Base-by-base conservation (phyloP, 2,113 vertebrate genomes). In the Rhinoderma darwinii region DNA sequence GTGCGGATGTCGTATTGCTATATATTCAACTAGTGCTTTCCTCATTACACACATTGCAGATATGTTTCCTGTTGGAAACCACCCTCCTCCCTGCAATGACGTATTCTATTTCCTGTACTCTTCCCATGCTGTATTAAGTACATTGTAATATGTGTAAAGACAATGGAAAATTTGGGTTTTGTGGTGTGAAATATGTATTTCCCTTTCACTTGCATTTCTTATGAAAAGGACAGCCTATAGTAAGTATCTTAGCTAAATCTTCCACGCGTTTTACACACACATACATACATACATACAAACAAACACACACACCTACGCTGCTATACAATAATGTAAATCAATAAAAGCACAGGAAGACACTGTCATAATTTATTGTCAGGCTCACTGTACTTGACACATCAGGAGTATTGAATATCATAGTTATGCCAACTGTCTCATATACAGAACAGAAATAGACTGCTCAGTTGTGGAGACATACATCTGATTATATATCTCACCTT, bases 61-160 rank as follows among this genome's bases (percentile, higher is more conserved):
- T 30, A 41, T 66, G 75, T 87, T 87, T 87, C 86, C 86, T 87
- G 68, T 63, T 87, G 70, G 66, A 87, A 82, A 87, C 70, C 79
- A 86, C 86, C 79, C 79, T 82, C 50, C 86, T 87, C 86, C 86
- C 78, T 82, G 39, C 11, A 82, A 39, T 82, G 78, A 87, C 54
- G 79, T 87, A 8, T 39, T 87, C 39, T 11, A 63, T 82, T 87
- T 87, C 86, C 86, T 87, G 78, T 75, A 63, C 27, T 87, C 51
- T 82, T 87, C 61, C 68, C 86, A 87, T 44, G 66, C 78, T 87
- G 27, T 61, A 41, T 75, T 15, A n/a, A 39, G 35, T n/a, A 50
- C 66, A 51, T 27, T 68, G 61, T 41, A 41, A 76, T 77, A 54
- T 44, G 41, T 41, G 30, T 30, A 77, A 66, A 27, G 54, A 78